These are phyloP conservation scores for Chelonus insularis DNA, from an alignment of 1,140 invertebrate genomes.

Conservation along the genomic window DNA sequence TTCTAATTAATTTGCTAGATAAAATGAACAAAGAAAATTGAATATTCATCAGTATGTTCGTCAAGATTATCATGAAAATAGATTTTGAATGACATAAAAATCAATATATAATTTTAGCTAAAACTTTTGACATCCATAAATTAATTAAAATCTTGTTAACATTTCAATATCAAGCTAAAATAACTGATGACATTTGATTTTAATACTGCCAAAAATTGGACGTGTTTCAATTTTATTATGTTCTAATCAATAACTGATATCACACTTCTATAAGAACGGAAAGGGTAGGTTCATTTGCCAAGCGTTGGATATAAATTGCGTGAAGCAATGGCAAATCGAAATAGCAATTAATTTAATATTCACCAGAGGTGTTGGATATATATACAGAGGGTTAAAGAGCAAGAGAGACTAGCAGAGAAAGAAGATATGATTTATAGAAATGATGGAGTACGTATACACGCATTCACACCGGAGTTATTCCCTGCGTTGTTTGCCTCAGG, in stretches of 20 bases:
- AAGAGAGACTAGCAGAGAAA: not conserved
- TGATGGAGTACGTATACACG: constrained; percentile 19
- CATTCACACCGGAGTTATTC: constrained; percentile 22
- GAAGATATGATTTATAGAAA: constrained; percentile 20
- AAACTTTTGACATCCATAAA: no score
- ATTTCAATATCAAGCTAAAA: no score
- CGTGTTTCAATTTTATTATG: no score
- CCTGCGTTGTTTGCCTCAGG: constrained; percentile 12
- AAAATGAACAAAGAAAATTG: no score
- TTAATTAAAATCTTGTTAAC: no score
- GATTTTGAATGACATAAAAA: no score
- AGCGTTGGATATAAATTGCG: constrained; percentile 26
- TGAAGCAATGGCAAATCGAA: constrained; percentile 21
- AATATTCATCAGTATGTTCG: no score
- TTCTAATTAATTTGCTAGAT: no score
- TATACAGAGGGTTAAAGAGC: not conserved
- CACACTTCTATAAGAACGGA: not conserved
- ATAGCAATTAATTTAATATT: constrained; percentile 36
- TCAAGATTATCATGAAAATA: no score
- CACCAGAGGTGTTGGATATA: constrained; percentile 17
- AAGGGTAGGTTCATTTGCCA: constrained; percentile 16
- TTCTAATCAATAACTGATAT: not conserved
- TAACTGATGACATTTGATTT: no score
- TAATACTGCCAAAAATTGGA: no score
- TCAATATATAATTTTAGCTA: no score